Percentiles rank a stretch among this genome's conserved stretches.
Evolutionary conservation across 1,140 invertebrate species (phyloP).

Genomic region (Neodiprion lecontei): DNA sequence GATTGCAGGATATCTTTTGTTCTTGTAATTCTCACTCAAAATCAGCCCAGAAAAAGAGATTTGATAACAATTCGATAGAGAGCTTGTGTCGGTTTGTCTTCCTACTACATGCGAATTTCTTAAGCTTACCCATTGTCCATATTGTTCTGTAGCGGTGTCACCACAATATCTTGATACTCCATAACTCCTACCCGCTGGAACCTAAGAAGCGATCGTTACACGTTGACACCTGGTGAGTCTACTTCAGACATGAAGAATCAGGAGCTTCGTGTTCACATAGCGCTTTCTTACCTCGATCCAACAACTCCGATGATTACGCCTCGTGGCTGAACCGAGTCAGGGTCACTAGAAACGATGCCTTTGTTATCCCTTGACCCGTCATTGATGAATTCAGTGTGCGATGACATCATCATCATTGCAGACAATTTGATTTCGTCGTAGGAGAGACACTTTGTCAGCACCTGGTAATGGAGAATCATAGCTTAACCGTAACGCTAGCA

Average conservation of each 20-base stretch:
- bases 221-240: not conserved
- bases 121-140: constrained; percentile 55
- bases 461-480: constrained; percentile 26
- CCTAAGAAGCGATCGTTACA: constrained; percentile 33
- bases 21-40: too few species aligned
- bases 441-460: constrained; percentile 62
- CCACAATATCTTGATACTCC: constrained; percentile 67
- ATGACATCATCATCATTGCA: constrained; percentile 67
- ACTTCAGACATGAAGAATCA: too few species aligned
- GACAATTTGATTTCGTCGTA: constrained; percentile 70
- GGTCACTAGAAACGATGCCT: constrained; percentile 55
- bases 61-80: too few species aligned
- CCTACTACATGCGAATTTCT: not conserved
- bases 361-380: constrained; percentile 67
- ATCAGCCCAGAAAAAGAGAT: too few species aligned
- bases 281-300: constrained; percentile 43
- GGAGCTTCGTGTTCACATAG: not conserved
- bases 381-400: constrained; percentile 70
- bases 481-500: not conserved
- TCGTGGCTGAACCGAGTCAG: constrained; percentile 46
- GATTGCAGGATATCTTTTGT: too few species aligned
- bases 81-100: not conserved
- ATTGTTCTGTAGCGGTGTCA: constrained; percentile 62
- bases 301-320: constrained; percentile 55
- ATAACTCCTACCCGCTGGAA: constrained; percentile 59